These are phyloP conservation scores for Harmothoe impar DNA, from an alignment of 2,888 invertebrate species.

Conservation along the genomic window DNA sequence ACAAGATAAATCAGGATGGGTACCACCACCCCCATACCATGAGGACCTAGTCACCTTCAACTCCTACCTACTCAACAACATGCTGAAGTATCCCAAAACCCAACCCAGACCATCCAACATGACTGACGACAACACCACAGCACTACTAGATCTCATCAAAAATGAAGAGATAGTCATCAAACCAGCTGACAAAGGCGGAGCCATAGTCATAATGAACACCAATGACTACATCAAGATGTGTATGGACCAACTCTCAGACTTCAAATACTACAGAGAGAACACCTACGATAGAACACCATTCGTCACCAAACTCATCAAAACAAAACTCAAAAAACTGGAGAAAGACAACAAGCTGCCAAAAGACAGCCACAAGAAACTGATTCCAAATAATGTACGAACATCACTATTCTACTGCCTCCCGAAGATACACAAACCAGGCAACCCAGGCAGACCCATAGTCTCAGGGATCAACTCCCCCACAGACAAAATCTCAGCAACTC, in stretches of 20 bases:
- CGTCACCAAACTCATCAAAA: too few species aligned
- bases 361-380: background rate
- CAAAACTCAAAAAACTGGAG: background rate
- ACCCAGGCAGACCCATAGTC: constrained; percentile 52
- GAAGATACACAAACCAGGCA: constrained; percentile 24
- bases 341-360: background rate
- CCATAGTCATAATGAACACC: too few species aligned
- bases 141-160: too few species aligned
- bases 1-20: background rate
- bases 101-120: background rate
- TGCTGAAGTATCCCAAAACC: background rate
- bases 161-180: too few species aligned
- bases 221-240: too few species aligned
- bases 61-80: background rate
- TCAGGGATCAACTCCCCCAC: too few species aligned
- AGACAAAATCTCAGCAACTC: background rate
- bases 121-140: background rate
- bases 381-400: background rate
- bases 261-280: too few species aligned
- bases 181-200: too few species aligned
- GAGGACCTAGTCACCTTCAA: background rate
- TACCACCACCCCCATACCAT: background rate
- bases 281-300: too few species aligned
- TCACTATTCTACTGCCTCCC: background rate
- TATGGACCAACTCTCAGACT: too few species aligned